Evolutionary conservation across 1,140 invertebrate species (phyloP).

Genomic region (Ceratina japonica): DNA sequence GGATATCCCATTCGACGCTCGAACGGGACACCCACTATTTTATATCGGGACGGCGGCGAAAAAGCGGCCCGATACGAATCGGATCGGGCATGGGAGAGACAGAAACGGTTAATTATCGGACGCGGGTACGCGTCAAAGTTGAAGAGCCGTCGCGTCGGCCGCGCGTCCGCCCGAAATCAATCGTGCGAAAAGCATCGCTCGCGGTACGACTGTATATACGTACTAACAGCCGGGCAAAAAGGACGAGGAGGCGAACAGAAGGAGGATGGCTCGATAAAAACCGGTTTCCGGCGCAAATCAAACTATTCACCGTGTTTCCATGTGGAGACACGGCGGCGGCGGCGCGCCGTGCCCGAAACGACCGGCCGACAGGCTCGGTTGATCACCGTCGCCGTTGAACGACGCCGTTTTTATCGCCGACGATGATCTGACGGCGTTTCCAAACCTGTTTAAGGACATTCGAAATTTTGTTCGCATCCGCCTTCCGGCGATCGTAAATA

Average conservation of each 20-base stretch:
- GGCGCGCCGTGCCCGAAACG: slow-evolving; percentile 30
- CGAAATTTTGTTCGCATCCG: slow-evolving; percentile 3
- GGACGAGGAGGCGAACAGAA: background rate
- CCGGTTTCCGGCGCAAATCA: slow-evolving; percentile 57
- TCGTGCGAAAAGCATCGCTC: slow-evolving; percentile 46
- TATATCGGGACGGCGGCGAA: background rate
- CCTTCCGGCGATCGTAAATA: slow-evolving; percentile 49
- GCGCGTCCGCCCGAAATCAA: slow-evolving; percentile 52
- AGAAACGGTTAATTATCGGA: slow-evolving; percentile 54
- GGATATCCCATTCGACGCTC: no score
- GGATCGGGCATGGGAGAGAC: background rate
- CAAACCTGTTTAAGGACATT: slow-evolving; percentile 55
- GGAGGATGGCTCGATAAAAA: slow-evolving; percentile 54
- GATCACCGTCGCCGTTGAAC: slow-evolving; percentile 40
- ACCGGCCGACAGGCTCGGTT: slow-evolving; percentile 41
- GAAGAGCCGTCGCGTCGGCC: slow-evolving; percentile 37
- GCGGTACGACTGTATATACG: slow-evolving; percentile 15
- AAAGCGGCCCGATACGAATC: background rate
- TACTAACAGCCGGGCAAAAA: slow-evolving; percentile 19
- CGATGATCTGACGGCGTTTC: slow-evolving; percentile 55
- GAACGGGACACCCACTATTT: slow-evolving; percentile 23
- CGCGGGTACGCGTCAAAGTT: slow-evolving; percentile 39
- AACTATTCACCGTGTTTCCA: slow-evolving; percentile 50
- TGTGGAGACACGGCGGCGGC: background rate
- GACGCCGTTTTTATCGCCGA: slow-evolving; percentile 54